phyloP scores from a whole-genome alignment of 2,888 invertebrate genomes.

The Lasius platythorax region DNA sequence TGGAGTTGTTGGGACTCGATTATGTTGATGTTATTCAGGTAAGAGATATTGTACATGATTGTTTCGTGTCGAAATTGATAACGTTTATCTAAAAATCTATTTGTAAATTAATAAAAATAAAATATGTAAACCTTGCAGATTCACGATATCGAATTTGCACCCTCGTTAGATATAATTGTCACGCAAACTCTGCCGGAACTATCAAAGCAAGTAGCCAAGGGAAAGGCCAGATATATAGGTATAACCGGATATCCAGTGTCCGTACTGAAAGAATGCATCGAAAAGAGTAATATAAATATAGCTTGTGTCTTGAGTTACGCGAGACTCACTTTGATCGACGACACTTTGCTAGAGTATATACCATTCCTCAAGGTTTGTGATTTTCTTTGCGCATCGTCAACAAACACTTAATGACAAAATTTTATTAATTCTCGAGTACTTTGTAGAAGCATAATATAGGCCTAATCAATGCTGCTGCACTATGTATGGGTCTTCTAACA shows the following conservation, averaged over 20 bases:
- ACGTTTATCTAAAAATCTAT: not conserved
- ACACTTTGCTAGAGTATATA: constrained; percentile 91
- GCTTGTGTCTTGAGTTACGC: constrained; percentile 92
- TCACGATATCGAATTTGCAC: constrained; percentile 97
- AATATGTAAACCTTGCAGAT: constrained; percentile 88
- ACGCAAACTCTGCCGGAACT: constrained; percentile 95
- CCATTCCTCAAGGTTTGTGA: constrained; percentile 91
- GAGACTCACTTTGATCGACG: constrained; percentile 93
- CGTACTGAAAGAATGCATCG: constrained; percentile 91
- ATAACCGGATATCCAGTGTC: constrained; percentile 95
- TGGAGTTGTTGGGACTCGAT: constrained; percentile 91
- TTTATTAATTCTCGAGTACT: not conserved
- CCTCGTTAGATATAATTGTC: constrained; percentile 91
- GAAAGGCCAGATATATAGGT: constrained; percentile 93
- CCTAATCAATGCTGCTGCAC: constrained; percentile 93
- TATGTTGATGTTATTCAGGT: constrained; percentile 97
- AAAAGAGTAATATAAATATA: constrained; percentile 89
- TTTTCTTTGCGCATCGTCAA: not conserved
- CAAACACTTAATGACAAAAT: not conserved
- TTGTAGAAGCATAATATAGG: constrained; percentile 90
- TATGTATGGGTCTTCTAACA: constrained; percentile 94
- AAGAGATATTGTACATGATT: constrained; percentile 53
- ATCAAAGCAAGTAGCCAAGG: constrained; percentile 90
- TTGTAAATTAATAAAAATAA: not conserved
- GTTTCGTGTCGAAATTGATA: not conserved